Evolutionary conservation across 2,113 vertebrate genomes (phyloP).

Genomic region (Rhombomys opimus): DNA sequence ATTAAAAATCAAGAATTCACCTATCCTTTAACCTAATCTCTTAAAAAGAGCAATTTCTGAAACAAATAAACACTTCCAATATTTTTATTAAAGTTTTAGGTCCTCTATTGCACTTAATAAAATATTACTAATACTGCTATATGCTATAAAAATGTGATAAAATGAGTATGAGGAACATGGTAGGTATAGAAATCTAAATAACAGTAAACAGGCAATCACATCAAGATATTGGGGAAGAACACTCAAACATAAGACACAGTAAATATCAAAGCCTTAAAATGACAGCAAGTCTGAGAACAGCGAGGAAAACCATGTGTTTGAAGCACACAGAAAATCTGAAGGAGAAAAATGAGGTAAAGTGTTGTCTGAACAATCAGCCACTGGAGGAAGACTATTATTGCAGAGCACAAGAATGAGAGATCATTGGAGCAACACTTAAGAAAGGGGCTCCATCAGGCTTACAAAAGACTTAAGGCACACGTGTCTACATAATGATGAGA

Average conservation of each 20-base stretch:
- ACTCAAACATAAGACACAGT: not conserved
- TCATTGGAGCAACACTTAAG: not conserved
- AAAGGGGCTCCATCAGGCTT: not conserved
- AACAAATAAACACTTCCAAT: conserved; percentile 26
- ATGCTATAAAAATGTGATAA: conserved; percentile 4
- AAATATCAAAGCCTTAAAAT: not conserved
- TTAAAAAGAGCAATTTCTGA: conserved; percentile 24
- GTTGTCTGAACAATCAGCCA: not conserved
- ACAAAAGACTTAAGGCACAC: not conserved
- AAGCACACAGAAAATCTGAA: not conserved
- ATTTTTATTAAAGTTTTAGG: conserved; percentile 43
- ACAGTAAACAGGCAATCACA: not conserved
- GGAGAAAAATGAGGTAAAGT: not conserved
- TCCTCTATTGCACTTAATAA: not conserved
- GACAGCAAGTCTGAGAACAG: not conserved
- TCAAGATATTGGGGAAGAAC: not conserved
- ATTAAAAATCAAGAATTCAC: conserved; percentile 46
- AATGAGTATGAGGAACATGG: not conserved
- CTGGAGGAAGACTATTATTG: not conserved
- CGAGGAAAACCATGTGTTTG: not conserved
- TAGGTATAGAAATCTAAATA: not conserved
- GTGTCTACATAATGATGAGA: not conserved
- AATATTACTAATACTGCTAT: not conserved
- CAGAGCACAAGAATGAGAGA: not conserved
- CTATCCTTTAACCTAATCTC: conserved; percentile 35